phyloP scores from a whole-genome alignment of 2,113 vertebrate genomes.

The Naja naja region DNA sequence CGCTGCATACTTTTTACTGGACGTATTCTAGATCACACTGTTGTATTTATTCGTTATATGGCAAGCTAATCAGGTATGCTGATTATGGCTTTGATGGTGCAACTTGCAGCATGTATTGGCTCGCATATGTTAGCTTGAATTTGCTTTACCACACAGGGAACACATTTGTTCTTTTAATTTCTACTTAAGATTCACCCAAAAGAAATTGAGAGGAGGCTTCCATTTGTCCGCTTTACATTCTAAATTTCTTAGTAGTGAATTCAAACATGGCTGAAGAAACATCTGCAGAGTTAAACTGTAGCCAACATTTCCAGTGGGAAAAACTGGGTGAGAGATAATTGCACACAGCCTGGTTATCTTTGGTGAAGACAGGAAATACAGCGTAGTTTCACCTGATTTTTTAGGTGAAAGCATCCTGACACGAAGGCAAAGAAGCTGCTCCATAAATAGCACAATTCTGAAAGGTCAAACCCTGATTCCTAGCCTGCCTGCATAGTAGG shows the following conservation, averaged over 20 bases:
- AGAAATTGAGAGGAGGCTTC: neutral
- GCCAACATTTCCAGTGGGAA: neutral
- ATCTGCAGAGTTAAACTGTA: neutral
- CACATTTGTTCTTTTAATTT: neutral
- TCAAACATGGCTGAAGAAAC: neutral
- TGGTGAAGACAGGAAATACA: neutral
- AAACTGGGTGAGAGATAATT: neutral
- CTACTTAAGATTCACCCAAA: too few species aligned
- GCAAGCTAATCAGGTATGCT: neutral
- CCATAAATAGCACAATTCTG: slow-evolving; percentile 16
- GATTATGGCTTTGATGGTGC: neutral
- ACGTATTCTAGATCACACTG: neutral
- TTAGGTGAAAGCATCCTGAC: neutral
- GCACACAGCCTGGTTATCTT: neutral
- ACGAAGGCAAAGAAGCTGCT: neutral
- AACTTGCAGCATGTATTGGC: neutral
- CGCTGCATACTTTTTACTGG: neutral
- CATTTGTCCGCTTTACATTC: neutral
- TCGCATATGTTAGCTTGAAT: neutral
- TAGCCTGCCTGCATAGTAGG: slow-evolving; percentile 39
- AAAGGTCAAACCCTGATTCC: slow-evolving; percentile 35
- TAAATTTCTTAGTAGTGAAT: neutral
- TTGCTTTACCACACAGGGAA: neutral
- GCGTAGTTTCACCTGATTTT: neutral
- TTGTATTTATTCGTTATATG: neutral